Evolutionary conservation across 2,797 vertebrate genomes (phyloP), one percentile per base, ranked within the genome.

Genomic region (Psittacula echo): DNA sequence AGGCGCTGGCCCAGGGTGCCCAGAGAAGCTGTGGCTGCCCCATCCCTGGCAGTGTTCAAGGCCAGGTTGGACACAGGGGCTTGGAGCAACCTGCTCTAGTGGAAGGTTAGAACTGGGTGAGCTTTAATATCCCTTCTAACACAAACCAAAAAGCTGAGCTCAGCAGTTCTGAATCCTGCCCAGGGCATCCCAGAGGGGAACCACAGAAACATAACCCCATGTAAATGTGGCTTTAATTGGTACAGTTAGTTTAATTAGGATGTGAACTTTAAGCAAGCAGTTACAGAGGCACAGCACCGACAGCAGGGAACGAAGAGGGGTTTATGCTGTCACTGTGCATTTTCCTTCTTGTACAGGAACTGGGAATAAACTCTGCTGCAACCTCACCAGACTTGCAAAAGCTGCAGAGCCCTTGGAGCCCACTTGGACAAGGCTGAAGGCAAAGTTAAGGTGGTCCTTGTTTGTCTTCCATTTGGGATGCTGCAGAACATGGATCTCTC

Each of bases 271-370:
- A 70, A 32, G 24, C 0, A 9, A 66, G 58, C 37, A 9, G 61
- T 39, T 70, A 14, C 13, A 24, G 50, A 56, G 26, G 32, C 37
- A 14, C 26, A 29, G 9, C 27, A 19, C 66, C 21, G 7, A 11
- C 34, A 73, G 66, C 66, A 34, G 44, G 32, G 23, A 84, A 60
- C 12, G 23, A 66, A 44, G 22, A 48, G 20, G 9, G 1, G 14
- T 70, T 84, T 16, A 10, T 34, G n/a, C 34, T 37, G 24, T 50
- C 34, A 12, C 17, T 23, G 20, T 1, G 0, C 12, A 7, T 42
- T 26, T n/a, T 3, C 45, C 26, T 17, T 44, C 34, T 32, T 18
- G 54, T 51, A 50, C 26, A 79, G 53, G 20, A 73, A 42, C 2
- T 2, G 1, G 67, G 47, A 70, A 20, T 17, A 80, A 88, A 50